Percentiles rank a stretch among this genome's conserved stretches.
Conservation (phyloP, 2,888 invertebrate genomes). For the Hirudinaria manillensis region DNA sequence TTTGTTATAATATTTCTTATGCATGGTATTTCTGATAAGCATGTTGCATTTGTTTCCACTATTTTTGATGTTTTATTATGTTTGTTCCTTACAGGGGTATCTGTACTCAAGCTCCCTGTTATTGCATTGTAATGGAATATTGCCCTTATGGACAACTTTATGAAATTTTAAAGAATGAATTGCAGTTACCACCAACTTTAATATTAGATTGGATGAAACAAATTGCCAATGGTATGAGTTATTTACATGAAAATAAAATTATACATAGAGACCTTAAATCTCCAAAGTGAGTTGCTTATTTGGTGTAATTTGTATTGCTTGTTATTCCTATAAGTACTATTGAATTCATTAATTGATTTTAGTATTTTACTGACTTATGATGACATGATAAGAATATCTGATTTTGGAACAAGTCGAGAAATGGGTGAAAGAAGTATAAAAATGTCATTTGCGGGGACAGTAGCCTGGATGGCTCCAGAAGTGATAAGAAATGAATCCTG, state of each 20-base stretch:
- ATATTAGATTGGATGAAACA: slow-evolving; percentile 88
- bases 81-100: slow-evolving; percentile 65
- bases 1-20: background rate
- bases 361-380: slow-evolving; percentile 56
- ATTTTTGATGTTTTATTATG: slow-evolving; percentile 2
- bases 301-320: background rate
- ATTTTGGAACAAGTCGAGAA: slow-evolving; percentile 91
- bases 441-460: slow-evolving; percentile 97
- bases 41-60: background rate
- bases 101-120: slow-evolving; percentile 83
- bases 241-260: slow-evolving; percentile 88
- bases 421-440: slow-evolving; percentile 84
- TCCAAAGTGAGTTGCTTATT: slow-evolving; percentile 69
- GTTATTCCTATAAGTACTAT: background rate
- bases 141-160: slow-evolving; percentile 91
- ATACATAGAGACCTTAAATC: slow-evolving; percentile 97
- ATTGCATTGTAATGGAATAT: slow-evolving; percentile 95
- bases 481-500: slow-evolving; percentile 92
- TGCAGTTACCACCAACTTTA: slow-evolving; percentile 75
- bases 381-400: slow-evolving; percentile 79
- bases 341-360: slow-evolving; percentile 20
- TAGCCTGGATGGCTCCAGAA: slow-evolving; percentile 99
- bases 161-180: slow-evolving; percentile 76
- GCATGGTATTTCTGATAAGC: background rate
- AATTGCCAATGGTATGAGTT: slow-evolving; percentile 92